Evolutionary conservation across 2,797 vertebrate genomes (phyloP).

Genomic region (Myripristis jacobus): DNA sequence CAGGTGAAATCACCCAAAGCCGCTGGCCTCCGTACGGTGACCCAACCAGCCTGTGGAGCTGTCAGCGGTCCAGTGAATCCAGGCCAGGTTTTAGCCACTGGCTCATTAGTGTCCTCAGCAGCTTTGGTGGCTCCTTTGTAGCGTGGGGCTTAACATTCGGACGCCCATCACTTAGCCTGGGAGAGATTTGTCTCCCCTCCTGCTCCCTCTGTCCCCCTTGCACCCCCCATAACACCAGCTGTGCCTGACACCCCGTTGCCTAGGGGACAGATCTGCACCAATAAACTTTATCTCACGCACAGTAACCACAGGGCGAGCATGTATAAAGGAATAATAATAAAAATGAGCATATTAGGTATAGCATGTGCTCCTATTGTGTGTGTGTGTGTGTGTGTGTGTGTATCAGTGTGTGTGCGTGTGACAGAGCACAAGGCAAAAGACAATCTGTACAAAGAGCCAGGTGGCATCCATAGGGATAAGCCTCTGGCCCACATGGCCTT

Average conservation of each 20-base stretch:
- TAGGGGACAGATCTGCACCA: slow-evolving; percentile 23
- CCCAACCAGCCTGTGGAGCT: slow-evolving; percentile 8
- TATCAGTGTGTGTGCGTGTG: not conserved
- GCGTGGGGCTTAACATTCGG: slow-evolving; percentile 64
- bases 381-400: not conserved
- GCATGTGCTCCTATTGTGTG: not conserved
- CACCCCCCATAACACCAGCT: slow-evolving; percentile 44
- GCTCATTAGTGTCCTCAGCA: slow-evolving; percentile 63
- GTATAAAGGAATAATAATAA: not conserved
- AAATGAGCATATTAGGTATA: too few relatives aligned
- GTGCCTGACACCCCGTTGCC: slow-evolving; percentile 34
- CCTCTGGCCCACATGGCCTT: not conserved
- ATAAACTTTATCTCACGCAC: slow-evolving; percentile 33
- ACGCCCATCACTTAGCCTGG: slow-evolving; percentile 56
- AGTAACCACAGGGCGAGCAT: slow-evolving; percentile 3
- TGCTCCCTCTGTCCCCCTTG: not conserved
- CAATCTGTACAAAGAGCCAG: not conserved
- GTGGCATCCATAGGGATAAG: slow-evolving; percentile 1
- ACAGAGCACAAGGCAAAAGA: too few relatives aligned
- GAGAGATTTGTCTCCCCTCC: slow-evolving; percentile 37
- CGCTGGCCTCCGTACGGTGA: not conserved
- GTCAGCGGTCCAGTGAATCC: slow-evolving; percentile 50
- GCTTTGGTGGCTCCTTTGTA: slow-evolving; percentile 70
- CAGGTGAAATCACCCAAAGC: too few relatives aligned
- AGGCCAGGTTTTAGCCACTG: slow-evolving; percentile 61